Base-by-base conservation (phyloP, 1,140 invertebrate genomes). In the Saxidomus purpurata region DNA sequence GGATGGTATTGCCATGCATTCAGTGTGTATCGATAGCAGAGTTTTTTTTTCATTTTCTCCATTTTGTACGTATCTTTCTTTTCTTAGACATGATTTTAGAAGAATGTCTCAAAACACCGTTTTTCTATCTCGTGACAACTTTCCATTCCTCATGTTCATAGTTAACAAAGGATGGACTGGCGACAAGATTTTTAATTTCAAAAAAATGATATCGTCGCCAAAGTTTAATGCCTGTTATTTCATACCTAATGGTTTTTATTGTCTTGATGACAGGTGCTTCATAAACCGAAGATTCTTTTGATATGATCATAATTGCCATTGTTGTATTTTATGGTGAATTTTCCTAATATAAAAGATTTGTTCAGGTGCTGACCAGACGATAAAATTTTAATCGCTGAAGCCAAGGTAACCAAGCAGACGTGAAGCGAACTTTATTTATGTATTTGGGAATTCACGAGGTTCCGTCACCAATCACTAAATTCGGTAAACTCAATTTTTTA, bases 201-300 rank as follows among this genome's bases (percentile, higher is more conserved):
- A 81, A 81, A n/a, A n/a, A 59, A 15, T 63, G 22, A 43, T 81
- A 81, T 43, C 49, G 31, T 40, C 76, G 79, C 31, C 17, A 19
- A n/a, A 38, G 55, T 49, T 81, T 81, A 81, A 81, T 81, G 52
- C 36, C 49, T 40, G 49, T 63, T 55, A 81, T 81, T 81, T 81
- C 79, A 81, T 81, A 81, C 79, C 15, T 13, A 38, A 40, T 61
- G 79, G 36, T 81, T 81, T 81, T 28, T 38, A 38, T 81, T 34
- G 28, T 38, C 28, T 31, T 22, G 15, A n/a, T 61, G 79, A 81
- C 79, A 81, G 79, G 79, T 81, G 79, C 79, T 61, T 61, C n/a
- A 61, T 81, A 40, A 59, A 55, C 19, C 3, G 4, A 38, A 19
- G 49, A 34, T 81, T 38, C 34, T 59, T 52, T 31, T 49, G n/a